These are phyloP conservation scores for Prunella strophiata DNA, from an alignment of 2,797 vertebrate genomes.

Conservation along the genomic window DNA sequence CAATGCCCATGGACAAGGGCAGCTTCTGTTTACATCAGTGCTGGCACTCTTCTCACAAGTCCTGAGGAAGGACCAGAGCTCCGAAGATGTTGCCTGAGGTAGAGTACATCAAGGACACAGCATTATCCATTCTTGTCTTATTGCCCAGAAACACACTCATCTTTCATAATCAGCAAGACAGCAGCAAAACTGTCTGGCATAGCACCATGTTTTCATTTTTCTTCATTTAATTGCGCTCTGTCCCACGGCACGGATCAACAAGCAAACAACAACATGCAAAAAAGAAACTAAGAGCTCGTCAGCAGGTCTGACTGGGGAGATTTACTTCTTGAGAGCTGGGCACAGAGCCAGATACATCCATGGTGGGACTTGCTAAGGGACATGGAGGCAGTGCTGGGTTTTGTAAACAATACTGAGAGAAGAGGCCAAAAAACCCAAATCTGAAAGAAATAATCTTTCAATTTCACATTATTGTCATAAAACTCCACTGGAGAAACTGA, in stretches of 20 bases:
- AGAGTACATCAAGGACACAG: neutral
- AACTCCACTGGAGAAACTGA: conserved; percentile 65
- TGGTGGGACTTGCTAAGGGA: neutral
- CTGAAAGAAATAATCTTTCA: conserved; percentile 58
- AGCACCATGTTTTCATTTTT: conserved; percentile 49
- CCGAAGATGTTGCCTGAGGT: neutral
- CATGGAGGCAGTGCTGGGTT: neutral
- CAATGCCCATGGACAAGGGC: neutral
- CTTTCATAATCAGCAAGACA: conserved; percentile 50
- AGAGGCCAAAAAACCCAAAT: neutral
- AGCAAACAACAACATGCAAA: conserved; percentile 20
- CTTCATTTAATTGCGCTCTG: conserved; percentile 43
- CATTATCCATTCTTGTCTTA: conserved; percentile 13
- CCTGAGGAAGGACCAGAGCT: neutral
- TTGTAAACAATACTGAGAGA: neutral
- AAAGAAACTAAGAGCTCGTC: conserved; percentile 13
- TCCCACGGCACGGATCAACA: conserved; percentile 11
- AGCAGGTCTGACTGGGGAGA: neutral
- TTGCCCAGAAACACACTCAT: conserved; percentile 41
- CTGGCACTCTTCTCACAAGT: neutral
- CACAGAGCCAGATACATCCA: conserved; percentile 1
- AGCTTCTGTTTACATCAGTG: neutral
- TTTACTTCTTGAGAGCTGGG: neutral
- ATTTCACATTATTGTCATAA: conserved; percentile 63
- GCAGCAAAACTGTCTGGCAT: conserved; percentile 42